A percentile compares a stretch with the other conserved stretches of the same genome.
These are phyloP conservation scores for Chiloscyllium plagiosum DNA, from an alignment of 2,113 vertebrate species.

Conservation along the genomic window DNA sequence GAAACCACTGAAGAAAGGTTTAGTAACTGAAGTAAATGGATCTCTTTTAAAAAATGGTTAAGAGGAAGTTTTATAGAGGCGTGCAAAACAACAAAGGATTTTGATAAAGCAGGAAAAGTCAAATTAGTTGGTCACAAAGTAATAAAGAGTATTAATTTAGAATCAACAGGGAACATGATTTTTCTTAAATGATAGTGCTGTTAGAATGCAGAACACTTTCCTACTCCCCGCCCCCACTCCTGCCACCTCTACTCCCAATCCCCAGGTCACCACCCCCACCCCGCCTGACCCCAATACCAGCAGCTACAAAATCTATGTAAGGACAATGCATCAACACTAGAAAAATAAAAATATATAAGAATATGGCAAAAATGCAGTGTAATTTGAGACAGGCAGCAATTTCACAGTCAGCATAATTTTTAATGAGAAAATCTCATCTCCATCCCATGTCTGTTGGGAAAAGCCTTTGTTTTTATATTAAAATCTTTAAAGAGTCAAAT, in stretches of 20 bases:
- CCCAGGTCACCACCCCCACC: no score
- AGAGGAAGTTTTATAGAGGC: background rate
- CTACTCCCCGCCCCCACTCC: no score
- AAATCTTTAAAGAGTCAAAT: background rate
- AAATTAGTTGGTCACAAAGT: background rate
- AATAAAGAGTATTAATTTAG: background rate
- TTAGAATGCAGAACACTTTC: background rate
- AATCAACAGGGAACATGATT: background rate
- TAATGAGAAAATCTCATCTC: no score
- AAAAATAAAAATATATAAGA: background rate
- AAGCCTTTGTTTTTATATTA: background rate
- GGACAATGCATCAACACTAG: background rate
- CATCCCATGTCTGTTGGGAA: background rate
- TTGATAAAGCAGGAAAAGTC: background rate
- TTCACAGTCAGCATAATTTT: background rate
- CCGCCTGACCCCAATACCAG: background rate
- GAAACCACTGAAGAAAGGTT: no score
- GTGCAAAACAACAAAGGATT: background rate
- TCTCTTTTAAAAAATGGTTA: background rate
- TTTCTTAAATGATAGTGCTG: background rate
- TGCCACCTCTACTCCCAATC: no score
- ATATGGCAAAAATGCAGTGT: background rate
- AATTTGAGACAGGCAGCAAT: background rate
- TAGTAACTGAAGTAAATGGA: background rate
- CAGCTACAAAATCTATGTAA: background rate